Percentiles rank a stretch among this genome's conserved stretches.
Conservation (phyloP, 2,113 vertebrate genomes). For the Nibea albiflora region DNA sequence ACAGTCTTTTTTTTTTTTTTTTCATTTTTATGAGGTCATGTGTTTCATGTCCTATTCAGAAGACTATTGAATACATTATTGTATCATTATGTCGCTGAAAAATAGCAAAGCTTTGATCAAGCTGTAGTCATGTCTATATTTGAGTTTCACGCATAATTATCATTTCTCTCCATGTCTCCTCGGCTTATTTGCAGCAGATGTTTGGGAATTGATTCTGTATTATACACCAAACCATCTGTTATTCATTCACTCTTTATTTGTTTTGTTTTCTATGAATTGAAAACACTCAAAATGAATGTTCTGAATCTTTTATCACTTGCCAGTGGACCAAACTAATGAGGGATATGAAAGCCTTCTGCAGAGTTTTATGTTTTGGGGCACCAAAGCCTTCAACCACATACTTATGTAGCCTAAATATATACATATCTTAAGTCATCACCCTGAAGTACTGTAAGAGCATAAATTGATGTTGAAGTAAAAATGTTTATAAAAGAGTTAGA, state of each 20-base stretch:
- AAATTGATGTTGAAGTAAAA: constrained; percentile 41
- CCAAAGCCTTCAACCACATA: constrained; percentile 52
- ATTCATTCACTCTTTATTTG: constrained; percentile 69
- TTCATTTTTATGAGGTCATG: constrained; percentile 7
- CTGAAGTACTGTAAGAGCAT: constrained; percentile 31
- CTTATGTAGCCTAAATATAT: constrained; percentile 53
- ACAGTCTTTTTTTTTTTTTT: neutral
- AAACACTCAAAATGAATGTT: constrained; percentile 68
- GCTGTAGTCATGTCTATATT: constrained; percentile 39
- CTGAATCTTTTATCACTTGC: constrained; percentile 78
- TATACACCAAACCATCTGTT: constrained; percentile 78
- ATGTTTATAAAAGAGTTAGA: constrained; percentile 19
- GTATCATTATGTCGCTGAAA: constrained; percentile 21
- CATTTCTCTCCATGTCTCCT: constrained; percentile 45
- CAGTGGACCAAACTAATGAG: constrained; percentile 77
- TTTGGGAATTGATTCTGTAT: constrained; percentile 73
- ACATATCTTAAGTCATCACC: constrained; percentile 44
- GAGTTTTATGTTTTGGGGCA: constrained; percentile 56
- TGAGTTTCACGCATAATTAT: constrained; percentile 55
- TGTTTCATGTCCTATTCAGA: constrained; percentile 19
- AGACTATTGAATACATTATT: constrained; percentile 2
- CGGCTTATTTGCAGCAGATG: constrained; percentile 76
- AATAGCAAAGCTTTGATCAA: constrained; percentile 44
- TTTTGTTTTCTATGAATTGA: constrained; percentile 80
- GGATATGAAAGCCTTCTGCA: constrained; percentile 70